Evolutionary conservation across 1,140 invertebrate genomes (phyloP).

Genomic region (Hyphantria cunea): DNA sequence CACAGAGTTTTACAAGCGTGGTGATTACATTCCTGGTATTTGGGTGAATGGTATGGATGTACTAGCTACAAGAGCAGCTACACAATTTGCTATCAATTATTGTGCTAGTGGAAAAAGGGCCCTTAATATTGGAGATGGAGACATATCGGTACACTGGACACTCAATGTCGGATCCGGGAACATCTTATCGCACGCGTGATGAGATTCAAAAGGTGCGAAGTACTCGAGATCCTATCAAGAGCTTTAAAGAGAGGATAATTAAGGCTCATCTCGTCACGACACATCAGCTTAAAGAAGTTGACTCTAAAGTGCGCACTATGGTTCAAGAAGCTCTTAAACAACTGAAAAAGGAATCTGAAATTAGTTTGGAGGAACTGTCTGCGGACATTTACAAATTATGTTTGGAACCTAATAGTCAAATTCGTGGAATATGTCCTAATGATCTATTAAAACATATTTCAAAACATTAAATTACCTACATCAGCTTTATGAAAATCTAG

Average conservation of each 20-base stretch:
- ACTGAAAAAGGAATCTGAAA: conserved; percentile 90
- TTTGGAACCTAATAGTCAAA: conserved; percentile 78
- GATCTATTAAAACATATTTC: neutral
- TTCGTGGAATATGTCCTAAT: conserved; percentile 59
- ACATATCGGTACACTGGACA: conserved; percentile 90
- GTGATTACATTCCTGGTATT: too few relatives aligned
- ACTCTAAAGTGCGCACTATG: conserved; percentile 87
- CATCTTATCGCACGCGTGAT: conserved; percentile 90
- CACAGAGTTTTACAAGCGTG: too few relatives aligned
- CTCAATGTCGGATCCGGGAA: conserved; percentile 92
- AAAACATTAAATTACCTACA: neutral
- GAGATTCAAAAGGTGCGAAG: conserved; percentile 95
- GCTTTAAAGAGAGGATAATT: conserved; percentile 87
- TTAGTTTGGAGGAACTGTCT: conserved; percentile 91
- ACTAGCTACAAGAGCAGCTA: too few relatives aligned
- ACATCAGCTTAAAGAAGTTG: conserved; percentile 83
- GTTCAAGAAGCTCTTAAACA: conserved; percentile 93
- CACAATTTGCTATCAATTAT: too few relatives aligned
- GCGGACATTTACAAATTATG: conserved; percentile 92
- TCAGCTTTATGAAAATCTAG: neutral
- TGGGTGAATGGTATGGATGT: too few relatives aligned
- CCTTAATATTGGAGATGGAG: conserved; percentile 93
- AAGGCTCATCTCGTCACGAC: conserved; percentile 77
- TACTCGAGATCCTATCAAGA: conserved; percentile 93
- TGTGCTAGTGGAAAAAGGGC: too few relatives aligned